Percentiles rank a stretch among this genome's conserved stretches.
These are phyloP conservation scores for Lacerta agilis DNA, from an alignment of 2,797 vertebrate genomes.

Conservation along the genomic window DNA sequence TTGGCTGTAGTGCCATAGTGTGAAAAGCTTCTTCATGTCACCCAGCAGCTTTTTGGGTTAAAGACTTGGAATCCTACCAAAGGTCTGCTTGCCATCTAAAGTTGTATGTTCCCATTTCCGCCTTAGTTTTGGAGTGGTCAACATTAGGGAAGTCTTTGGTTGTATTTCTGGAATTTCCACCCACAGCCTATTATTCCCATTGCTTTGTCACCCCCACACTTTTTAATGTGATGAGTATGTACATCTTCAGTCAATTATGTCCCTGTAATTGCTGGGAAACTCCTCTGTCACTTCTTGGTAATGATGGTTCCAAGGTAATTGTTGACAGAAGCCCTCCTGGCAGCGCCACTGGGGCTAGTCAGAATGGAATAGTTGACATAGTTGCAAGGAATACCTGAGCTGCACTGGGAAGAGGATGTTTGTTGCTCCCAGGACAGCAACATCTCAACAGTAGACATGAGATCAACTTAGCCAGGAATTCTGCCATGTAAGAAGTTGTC, in stretches of 20 bases:
- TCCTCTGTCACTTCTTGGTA: not conserved
- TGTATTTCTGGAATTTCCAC: not conserved
- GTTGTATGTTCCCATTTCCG: not conserved
- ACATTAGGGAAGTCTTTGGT: not conserved
- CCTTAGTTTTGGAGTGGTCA: not conserved
- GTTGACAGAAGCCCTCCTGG: not conserved
- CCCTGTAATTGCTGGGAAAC: not conserved
- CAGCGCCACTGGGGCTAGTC: not conserved
- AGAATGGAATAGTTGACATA: not conserved
- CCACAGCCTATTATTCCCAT: not conserved
- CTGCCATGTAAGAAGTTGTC: not conserved
- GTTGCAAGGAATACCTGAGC: not conserved
- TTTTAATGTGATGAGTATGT: not conserved
- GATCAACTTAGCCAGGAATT: not conserved
- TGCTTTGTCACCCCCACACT: not conserved
- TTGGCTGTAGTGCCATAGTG: not conserved
- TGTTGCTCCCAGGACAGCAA: not conserved
- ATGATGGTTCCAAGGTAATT: not conserved
- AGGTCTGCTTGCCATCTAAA: not conserved
- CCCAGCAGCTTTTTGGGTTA: not conserved
- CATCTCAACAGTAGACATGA: not conserved
- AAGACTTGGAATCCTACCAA: not conserved
- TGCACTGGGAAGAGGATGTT: not conserved
- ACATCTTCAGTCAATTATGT: not conserved
- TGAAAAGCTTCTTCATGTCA: not conserved